Percentiles rank a stretch among this genome's conserved stretches.
Conservation (phyloP, 1,140 invertebrate species). For the Aphelenchoides avenae region DNA sequence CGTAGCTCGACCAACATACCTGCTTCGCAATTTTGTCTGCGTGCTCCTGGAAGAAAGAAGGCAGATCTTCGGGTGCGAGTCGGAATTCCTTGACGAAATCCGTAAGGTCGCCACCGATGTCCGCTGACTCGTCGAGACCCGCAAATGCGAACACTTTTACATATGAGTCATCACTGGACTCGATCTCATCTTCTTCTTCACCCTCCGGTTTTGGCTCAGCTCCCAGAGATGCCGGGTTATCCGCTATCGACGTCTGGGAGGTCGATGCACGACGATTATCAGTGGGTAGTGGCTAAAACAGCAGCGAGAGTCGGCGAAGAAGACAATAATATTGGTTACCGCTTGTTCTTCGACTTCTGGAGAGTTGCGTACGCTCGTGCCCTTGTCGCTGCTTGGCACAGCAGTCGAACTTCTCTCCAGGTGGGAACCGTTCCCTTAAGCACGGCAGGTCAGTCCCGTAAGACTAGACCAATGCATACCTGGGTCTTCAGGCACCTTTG, state of each 20-base stretch:
- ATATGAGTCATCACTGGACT: constrained; percentile 36
- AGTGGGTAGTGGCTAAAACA: too few species aligned
- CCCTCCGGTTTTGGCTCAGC: constrained; percentile 2
- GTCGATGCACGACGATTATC: too few species aligned
- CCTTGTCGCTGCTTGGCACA: constrained; percentile 4
- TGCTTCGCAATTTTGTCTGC: constrained; percentile 14
- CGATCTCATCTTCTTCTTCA: constrained; percentile 20
- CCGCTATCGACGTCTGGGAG: too few species aligned
- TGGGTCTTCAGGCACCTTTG: constrained; percentile 25
- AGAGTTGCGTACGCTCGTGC: neutral
- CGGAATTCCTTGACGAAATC: constrained; percentile 41
- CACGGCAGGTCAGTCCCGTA: constrained; percentile 6
- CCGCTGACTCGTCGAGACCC: constrained; percentile 13
- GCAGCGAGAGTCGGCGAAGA: too few species aligned
- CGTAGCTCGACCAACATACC: constrained; percentile 11
- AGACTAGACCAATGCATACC: neutral
- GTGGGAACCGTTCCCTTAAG: constrained; percentile 3
- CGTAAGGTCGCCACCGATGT: constrained; percentile 29
- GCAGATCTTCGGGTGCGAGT: constrained; percentile 20
- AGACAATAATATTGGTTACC: too few species aligned
- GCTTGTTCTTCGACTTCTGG: constrained; percentile 3
- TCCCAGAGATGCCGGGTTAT: too few species aligned
- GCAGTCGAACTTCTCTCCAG: constrained; percentile 9
- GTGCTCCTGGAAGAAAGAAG: constrained; percentile 19
- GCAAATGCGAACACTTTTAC: constrained; percentile 38